These are phyloP conservation scores for Leptinotarsa juncta DNA, from an alignment of 2,888 invertebrate species.

Conservation along the genomic window DNA sequence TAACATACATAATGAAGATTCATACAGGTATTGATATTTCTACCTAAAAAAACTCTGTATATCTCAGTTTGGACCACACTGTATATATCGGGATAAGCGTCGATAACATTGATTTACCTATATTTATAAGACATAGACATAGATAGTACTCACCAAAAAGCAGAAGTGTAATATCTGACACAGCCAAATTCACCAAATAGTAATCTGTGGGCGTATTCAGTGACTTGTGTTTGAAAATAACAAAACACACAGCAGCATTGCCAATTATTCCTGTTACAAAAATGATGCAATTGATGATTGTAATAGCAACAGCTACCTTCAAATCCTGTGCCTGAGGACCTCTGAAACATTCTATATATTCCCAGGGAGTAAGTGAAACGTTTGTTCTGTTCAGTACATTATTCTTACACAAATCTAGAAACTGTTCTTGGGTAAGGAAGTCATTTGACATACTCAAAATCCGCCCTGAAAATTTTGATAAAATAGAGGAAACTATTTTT, in stretches of 20 bases:
- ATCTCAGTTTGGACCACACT: too few species aligned
- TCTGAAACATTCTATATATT: conserved; percentile 53
- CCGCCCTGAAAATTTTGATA: not conserved
- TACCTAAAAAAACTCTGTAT: too few species aligned
- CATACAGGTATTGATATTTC: too few species aligned
- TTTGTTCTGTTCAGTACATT: conserved; percentile 37
- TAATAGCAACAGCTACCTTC: conserved; percentile 68
- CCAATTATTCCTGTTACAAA: conserved; percentile 88
- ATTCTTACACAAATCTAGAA: conserved; percentile 33
- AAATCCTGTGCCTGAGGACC: conserved; percentile 61
- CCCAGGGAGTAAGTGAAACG: conserved; percentile 47
- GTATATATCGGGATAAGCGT: too few species aligned
- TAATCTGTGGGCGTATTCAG: conserved; percentile 94
- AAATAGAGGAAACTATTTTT: too few species aligned
- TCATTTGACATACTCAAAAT: conserved; percentile 12
- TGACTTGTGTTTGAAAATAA: conserved; percentile 81
- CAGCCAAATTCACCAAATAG: conserved; percentile 88
- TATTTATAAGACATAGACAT: not conserved
- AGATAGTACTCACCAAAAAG: conserved; percentile 77
- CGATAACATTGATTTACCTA: too few species aligned
- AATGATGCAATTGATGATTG: conserved; percentile 78
- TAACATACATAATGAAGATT: too few species aligned
- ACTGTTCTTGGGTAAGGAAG: not conserved
- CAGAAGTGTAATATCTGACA: conserved; percentile 85
- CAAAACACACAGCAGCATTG: conserved; percentile 86